Percentiles rank a stretch among this genome's conserved stretches.
Conservation (phyloP, 2,113 vertebrate species). For the Collichthys lucidus region DNA sequence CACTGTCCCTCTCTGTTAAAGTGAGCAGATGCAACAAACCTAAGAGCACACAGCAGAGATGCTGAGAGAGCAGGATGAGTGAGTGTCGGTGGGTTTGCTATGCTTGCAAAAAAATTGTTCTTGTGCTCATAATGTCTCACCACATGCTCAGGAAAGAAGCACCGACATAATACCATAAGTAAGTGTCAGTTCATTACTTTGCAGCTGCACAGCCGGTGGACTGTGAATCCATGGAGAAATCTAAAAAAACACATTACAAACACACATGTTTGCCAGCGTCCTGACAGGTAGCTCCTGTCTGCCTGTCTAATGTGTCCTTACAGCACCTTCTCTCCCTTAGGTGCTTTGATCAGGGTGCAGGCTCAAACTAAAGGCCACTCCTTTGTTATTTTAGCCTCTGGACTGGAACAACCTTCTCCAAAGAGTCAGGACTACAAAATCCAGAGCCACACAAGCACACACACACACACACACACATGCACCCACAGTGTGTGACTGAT, state of each 20-base stretch:
- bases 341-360: background rate
- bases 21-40: too few species aligned
- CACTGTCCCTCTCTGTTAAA: too few species aligned
- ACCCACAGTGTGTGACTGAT: conserved; percentile 15
- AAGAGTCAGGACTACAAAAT: conserved; percentile 43
- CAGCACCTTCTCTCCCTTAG: background rate
- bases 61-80: background rate
- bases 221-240: conserved; percentile 2
- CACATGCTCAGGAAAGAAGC: background rate
- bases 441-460: background rate
- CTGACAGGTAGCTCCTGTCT: background rate
- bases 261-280: background rate
- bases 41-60: too few species aligned
- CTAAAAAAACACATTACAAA: background rate
- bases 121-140: background rate
- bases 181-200: background rate
- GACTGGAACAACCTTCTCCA: conserved; percentile 42
- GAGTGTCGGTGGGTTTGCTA: too few species aligned
- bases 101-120: background rate
- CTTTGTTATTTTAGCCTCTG: conserved; percentile 39
- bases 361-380: conserved; percentile 34
- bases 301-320: background rate
- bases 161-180: background rate
- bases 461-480: too few species aligned
- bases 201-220: background rate